A percentile compares a stretch with the other conserved stretches of the same genome.
phyloP scores from a whole-genome alignment of 2,797 vertebrate species.

The Coreius guichenoti region DNA sequence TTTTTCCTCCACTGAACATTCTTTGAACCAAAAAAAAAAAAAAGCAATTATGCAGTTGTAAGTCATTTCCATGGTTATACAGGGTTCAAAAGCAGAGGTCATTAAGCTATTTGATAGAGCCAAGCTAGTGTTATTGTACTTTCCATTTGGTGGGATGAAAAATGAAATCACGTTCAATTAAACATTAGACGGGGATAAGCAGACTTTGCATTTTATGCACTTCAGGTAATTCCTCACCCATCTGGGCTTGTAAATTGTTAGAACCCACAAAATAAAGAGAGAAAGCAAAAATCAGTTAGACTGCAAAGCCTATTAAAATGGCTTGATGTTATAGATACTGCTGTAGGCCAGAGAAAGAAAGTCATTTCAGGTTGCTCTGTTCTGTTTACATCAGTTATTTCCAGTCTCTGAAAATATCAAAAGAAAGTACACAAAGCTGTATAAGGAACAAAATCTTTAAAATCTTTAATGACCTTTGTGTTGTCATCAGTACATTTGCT shows the following conservation, averaged over 20 bases:
- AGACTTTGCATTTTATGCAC: constrained; percentile 14
- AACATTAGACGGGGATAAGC: constrained; percentile 33
- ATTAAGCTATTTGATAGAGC: constrained; percentile 46
- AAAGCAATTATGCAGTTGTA: constrained; percentile 1
- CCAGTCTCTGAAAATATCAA: background rate
- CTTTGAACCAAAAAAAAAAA: background rate
- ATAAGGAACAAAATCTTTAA: background rate
- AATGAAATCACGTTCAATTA: constrained; percentile 40
- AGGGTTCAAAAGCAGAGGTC: constrained; percentile 32
- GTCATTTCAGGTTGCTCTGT: background rate
- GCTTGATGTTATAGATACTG: background rate
- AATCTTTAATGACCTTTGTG: background rate
- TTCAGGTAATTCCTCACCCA: constrained; percentile 26
- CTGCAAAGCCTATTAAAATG: constrained; percentile 7
- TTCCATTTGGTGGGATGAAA: constrained; percentile 33
- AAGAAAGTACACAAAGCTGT: background rate
- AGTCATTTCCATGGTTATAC: constrained; percentile 19
- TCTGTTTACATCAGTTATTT: constrained; percentile 35
- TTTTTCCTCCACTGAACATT: background rate
- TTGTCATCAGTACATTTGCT: background rate
- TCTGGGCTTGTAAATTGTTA: constrained; percentile 42
- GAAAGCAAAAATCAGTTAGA: constrained; percentile 32
- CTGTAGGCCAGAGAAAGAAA: constrained; percentile 6
- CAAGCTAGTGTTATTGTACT: constrained; percentile 31
- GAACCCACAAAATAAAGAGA: constrained; percentile 34